Base-by-base conservation (phyloP, 2,888 invertebrate species). In the Ditylenchus weischeri region DNA sequence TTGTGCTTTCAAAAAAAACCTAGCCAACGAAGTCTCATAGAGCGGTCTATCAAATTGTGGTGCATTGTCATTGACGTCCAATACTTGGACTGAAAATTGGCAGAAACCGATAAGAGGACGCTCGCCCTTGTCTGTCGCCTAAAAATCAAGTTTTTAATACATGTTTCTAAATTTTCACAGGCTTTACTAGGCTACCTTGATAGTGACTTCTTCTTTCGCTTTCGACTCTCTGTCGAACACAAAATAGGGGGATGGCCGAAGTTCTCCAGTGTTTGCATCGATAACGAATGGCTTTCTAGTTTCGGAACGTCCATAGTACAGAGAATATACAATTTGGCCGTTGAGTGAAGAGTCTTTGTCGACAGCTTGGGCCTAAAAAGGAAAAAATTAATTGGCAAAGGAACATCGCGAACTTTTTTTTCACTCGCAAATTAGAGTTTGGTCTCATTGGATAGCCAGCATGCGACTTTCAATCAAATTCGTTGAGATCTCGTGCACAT, bases 41-140 rank as follows among this genome's bases (percentile, higher is more conserved):
- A 73, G 74, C 4, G 83, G 71, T 73, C 82, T 67, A 81, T 79
- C 69, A 87, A 98, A 96, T 86, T 92, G 92, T 74, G 96, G 96
- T 73, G 93, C 92, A 87, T 98, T 96, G 88, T 98, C 98, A 89
- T 98, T 98, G 88, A 93, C 94, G 87, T 98, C 96, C 80, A 71
- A 8, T 19, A 73, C 93, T 87, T 93, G 93, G 59, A 94, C 94
- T 86, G 93, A 93, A 84, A 98, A 96, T 10, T 95, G 95, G 85
- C 98, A 98, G 75, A 95, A 94, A 36, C 95, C 94, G 85, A 95
- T 95, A 75, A 98, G 85, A 0, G 93, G 92, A 0, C 95, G 94
- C 84, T 92, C 92, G n/a, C 95, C 98, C 84, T 94, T 91, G 88
- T 98, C 98, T 0, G 93, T 93, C 7, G 95, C 98, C 86, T 95